phyloP scores from a whole-genome alignment of 2,797 vertebrate species.

The Martes flavigula region DNA sequence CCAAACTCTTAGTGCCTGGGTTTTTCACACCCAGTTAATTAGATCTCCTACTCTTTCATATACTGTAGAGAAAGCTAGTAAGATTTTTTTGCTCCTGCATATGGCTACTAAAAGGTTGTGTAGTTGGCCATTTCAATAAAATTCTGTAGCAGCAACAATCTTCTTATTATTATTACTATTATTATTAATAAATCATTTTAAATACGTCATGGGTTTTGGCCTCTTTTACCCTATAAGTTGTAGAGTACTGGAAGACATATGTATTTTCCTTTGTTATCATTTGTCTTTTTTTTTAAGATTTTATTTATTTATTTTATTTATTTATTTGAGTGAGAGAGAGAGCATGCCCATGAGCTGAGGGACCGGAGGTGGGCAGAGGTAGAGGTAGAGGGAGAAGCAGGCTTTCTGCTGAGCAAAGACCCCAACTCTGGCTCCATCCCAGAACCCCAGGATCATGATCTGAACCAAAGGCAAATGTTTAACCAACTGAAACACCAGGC shows the following conservation, averaged over 20 bases:
- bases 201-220: not conserved
- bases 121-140: not conserved
- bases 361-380: rapidly evolving
- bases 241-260: not conserved
- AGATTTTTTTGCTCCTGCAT: not conserved
- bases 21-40: not conserved
- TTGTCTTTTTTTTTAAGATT: not conserved
- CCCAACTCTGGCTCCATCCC: not conserved
- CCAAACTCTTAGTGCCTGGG: not conserved
- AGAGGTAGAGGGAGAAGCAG: not conserved
- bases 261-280: not conserved
- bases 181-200: not conserved
- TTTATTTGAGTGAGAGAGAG: not conserved
- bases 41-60: not conserved
- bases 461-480: not conserved
- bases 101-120: not conserved
- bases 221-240: not conserved
- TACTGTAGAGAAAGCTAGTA: not conserved
- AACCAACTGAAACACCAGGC: not conserved
- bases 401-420: not conserved
- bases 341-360: not conserved
- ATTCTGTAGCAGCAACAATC: not conserved
- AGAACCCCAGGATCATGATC: not conserved
- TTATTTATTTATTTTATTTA: not conserved
- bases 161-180: not conserved